phyloP scores from a whole-genome alignment of 2,888 invertebrate genomes.

The Herminia tarsipennalis region DNA sequence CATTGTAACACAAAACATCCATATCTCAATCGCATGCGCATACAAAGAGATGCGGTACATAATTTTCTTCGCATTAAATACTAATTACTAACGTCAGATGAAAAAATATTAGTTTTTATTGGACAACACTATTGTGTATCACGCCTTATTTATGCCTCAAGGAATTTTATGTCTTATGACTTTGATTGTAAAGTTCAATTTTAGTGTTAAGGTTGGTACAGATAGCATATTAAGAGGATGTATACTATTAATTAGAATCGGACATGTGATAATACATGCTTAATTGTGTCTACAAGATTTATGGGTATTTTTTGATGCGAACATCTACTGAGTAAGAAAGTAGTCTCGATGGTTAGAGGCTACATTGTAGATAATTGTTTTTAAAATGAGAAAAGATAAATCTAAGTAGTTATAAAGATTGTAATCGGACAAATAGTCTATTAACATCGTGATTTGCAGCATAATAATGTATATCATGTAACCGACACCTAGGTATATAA shows the following conservation, averaged over 20 bases:
- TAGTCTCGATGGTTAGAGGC: no score
- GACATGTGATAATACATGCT: conserved; percentile 28
- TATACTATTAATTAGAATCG: conserved; percentile 36
- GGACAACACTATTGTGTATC: conserved; percentile 9
- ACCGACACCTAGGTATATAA: no score
- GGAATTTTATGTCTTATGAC: neutral
- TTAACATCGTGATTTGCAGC: no score
- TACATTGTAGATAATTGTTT: no score
- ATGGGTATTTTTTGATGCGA: conserved; percentile 22
- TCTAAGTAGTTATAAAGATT: no score
- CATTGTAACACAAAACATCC: conserved; percentile 55
- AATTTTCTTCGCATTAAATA: conserved; percentile 68
- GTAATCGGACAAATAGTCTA: no score
- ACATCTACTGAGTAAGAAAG: no score
- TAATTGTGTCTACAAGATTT: conserved; percentile 24
- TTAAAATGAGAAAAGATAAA: no score
- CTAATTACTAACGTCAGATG: conserved; percentile 61
- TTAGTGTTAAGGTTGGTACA: conserved; percentile 8
- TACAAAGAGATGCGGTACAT: conserved; percentile 51
- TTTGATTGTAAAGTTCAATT: no score
- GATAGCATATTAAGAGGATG: conserved; percentile 20
- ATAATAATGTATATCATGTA: no score
- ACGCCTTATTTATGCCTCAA: neutral
- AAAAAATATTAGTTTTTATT: conserved; percentile 11
- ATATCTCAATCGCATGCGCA: conserved; percentile 58